phyloP scores from a whole-genome alignment of 2,888 invertebrate genomes.

The Apamea monoglypha region DNA sequence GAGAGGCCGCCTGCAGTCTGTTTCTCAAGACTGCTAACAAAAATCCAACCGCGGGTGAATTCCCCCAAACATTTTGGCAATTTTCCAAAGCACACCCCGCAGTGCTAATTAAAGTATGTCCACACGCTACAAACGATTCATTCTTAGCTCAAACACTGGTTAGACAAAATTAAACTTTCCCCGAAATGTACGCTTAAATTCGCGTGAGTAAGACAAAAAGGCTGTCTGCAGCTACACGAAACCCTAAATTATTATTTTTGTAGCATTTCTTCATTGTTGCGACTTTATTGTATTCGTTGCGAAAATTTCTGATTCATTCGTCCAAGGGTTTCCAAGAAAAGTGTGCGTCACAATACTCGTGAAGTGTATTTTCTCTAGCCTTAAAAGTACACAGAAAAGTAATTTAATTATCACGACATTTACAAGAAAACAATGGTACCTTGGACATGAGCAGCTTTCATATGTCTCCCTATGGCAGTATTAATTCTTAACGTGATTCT shows the following conservation, averaged over 20 bases:
- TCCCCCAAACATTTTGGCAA: slow-evolving; percentile 72
- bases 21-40: slow-evolving; percentile 58
- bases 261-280: slow-evolving; percentile 36
- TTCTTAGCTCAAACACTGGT: slow-evolving; percentile 67
- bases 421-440: slow-evolving; percentile 12
- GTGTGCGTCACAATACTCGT: slow-evolving; percentile 28
- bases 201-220: slow-evolving; percentile 31
- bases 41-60: slow-evolving; percentile 68
- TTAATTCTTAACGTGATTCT: neutral
- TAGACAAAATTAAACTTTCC: slow-evolving; percentile 60
- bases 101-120: slow-evolving; percentile 78
- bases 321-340: slow-evolving; percentile 47
- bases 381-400: slow-evolving; percentile 11
- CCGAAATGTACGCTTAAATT: slow-evolving; percentile 42
- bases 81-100: slow-evolving; percentile 70
- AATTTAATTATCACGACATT: slow-evolving; percentile 22
- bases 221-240: slow-evolving; percentile 6
- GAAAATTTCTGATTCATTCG: slow-evolving; percentile 52
- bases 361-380: slow-evolving; percentile 36
- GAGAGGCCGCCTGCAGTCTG: slow-evolving; percentile 33
- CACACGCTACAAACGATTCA: slow-evolving; percentile 67
- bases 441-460: neutral
- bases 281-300: slow-evolving; percentile 33
- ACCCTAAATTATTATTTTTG: slow-evolving; percentile 6
- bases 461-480: neutral